Percentiles rank a stretch among this genome's conserved stretches.
phyloP scores from a whole-genome alignment of 64 coral and sea anemone species.

The Trachythela sp. region DNA sequence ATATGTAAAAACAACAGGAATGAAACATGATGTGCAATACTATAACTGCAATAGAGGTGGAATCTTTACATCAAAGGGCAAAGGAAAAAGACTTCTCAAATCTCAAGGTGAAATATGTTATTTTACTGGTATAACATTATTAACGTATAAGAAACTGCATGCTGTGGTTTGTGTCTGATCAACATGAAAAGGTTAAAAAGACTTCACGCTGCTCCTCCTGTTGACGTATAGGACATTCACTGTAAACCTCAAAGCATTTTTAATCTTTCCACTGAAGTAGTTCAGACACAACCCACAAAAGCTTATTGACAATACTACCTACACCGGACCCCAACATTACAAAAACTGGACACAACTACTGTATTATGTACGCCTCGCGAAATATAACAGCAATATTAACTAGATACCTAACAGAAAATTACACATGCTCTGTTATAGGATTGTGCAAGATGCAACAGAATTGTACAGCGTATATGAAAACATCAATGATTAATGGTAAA shows the following conservation, averaged over 20 bases:
- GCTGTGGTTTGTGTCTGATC: neutral
- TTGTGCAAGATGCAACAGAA: neutral
- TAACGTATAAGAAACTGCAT: neutral
- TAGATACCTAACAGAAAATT: neutral
- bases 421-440: neutral
- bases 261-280: too few relatives aligned
- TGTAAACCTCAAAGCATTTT: too few relatives aligned
- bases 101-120: slow-evolving; percentile 12
- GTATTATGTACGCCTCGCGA: neutral
- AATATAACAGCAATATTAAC: neutral
- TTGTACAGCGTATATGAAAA: neutral
- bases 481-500: neutral
- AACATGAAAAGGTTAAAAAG: neutral
- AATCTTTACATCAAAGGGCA: neutral
- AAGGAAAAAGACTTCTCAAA: slow-evolving; percentile 13
- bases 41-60: slow-evolving; percentile 9
- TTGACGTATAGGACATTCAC: too few relatives aligned
- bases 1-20: slow-evolving; percentile 19
- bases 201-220: too few relatives aligned
- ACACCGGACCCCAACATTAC: too few relatives aligned
- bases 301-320: too few relatives aligned
- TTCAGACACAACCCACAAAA: too few relatives aligned
- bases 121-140: neutral
- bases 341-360: neutral
- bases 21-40: slow-evolving; percentile 7